Conservation (phyloP, 2,888 invertebrate species). For the Caenorhabditis wallacei region DNA sequence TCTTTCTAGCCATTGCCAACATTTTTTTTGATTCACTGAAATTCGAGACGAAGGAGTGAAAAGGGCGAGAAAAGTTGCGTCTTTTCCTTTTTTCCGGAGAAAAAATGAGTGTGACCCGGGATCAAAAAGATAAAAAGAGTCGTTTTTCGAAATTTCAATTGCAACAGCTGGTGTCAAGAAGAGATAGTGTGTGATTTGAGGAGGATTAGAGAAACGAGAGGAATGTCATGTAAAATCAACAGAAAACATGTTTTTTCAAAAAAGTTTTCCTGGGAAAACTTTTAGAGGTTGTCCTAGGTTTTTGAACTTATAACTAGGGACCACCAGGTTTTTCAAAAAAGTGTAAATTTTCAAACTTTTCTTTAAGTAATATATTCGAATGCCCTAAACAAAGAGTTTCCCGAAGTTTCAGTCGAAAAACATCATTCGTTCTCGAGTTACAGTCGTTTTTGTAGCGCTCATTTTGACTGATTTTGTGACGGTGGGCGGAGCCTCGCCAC, state of each 20-base stretch:
- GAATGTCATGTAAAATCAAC: constrained; percentile 10
- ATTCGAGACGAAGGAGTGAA: neutral
- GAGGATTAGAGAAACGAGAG: constrained; percentile 18
- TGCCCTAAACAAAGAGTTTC: too few relatives aligned
- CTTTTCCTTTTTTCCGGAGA: neutral
- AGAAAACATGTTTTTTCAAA: constrained; percentile 20
- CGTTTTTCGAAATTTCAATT: neutral
- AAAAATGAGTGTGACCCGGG: constrained; percentile 1
- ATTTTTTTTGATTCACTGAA: constrained; percentile 22
- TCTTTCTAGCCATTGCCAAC: constrained; percentile 57
- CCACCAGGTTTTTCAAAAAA: too few relatives aligned
- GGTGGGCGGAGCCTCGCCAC: too few relatives aligned
- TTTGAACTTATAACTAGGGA: neutral
- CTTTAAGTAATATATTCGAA: too few relatives aligned
- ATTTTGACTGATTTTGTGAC: too few relatives aligned
- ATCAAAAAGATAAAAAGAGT: neutral
- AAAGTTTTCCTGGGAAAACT: neutral
- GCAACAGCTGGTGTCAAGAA: constrained; percentile 10
- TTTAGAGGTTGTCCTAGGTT: neutral
- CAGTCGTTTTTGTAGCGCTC: too few relatives aligned
- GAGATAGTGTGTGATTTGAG: constrained; percentile 4
- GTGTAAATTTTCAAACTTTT: too few relatives aligned
- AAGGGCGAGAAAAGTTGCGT: constrained; percentile 16
- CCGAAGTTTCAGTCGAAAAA: too few relatives aligned
- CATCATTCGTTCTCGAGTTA: too few relatives aligned